Conservation (phyloP, 2,797 vertebrate genomes). For the Florisuga fusca region DNA sequence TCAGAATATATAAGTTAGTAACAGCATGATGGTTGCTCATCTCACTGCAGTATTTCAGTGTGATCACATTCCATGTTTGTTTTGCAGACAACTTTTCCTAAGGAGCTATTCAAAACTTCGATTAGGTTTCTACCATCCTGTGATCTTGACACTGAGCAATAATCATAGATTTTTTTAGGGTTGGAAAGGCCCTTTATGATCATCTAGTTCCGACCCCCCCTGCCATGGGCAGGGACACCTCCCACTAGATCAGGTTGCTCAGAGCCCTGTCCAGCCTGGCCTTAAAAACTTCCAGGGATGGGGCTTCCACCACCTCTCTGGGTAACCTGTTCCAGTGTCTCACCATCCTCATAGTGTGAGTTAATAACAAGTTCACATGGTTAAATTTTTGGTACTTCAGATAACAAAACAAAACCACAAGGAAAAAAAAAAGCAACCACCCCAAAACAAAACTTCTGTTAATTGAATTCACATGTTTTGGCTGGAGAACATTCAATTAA, state of each 20-base stretch:
- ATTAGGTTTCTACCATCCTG: neutral
- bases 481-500: constrained; percentile 14
- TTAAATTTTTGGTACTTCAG: constrained; percentile 37
- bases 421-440: neutral
- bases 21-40: neutral
- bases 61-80: neutral
- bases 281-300: too few relatives aligned
- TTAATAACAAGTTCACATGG: neutral
- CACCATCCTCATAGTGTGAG: too few relatives aligned
- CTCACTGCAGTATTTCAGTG: neutral
- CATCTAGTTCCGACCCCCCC: too few relatives aligned
- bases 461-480: constrained; percentile 52
- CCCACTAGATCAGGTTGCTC: too few relatives aligned
- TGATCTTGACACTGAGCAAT: neutral
- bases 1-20: neutral
- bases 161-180: neutral
- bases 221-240: too few relatives aligned
- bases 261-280: too few relatives aligned
- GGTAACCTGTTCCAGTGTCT: too few relatives aligned
- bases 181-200: too few relatives aligned
- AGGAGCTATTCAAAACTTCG: neutral
- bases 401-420: constrained; percentile 32
- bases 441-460: neutral
- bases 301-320: too few relatives aligned
- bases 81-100: neutral